Percentiles rank a stretch among this genome's conserved stretches.
phyloP scores from a whole-genome alignment of 2,113 vertebrate genomes.

The Varanus komodoensis region DNA sequence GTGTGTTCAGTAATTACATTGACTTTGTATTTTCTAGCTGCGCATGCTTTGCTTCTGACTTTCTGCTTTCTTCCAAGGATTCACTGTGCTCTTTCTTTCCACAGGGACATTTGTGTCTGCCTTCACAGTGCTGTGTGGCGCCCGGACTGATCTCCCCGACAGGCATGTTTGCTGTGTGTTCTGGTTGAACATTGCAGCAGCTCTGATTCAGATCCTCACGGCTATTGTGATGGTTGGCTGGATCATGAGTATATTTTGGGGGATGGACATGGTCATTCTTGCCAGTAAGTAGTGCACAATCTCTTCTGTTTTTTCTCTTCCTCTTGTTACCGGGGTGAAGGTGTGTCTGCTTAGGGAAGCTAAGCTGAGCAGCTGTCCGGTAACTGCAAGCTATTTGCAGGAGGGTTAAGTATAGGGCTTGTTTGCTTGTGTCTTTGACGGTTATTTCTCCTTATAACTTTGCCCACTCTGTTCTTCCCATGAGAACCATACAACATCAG shows the following conservation, averaged over 20 bases:
- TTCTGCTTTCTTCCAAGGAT: not conserved
- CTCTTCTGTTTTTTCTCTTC: rapidly evolving
- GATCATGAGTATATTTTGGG: constrained; percentile 99
- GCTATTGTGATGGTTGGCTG: constrained; percentile 98
- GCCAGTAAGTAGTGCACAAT: constrained; percentile 86
- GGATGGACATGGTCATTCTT: constrained; percentile 99
- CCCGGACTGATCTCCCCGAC: constrained; percentile 91
- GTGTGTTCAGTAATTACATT: not conserved
- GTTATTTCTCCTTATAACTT: not conserved
- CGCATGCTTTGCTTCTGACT: not conserved
- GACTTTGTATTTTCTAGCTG: not conserved
- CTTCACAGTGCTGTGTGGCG: constrained; percentile 94
- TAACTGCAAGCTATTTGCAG: not conserved
- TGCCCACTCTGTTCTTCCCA: too few species aligned
- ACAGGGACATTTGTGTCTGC: constrained; percentile 94
- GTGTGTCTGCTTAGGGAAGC: not conserved
- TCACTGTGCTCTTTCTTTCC: constrained; percentile 44
- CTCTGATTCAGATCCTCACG: constrained; percentile 95
- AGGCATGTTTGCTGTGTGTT: constrained; percentile 94
- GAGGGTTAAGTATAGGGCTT: not conserved
- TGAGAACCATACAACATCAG: not conserved
- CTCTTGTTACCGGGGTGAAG: rapidly evolving
- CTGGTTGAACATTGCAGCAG: constrained; percentile 96
- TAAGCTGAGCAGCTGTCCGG: not conserved
- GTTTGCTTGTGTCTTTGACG: not conserved